Base-by-base conservation (phyloP, 2,797 vertebrate species). In the Nasua narica region DNA sequence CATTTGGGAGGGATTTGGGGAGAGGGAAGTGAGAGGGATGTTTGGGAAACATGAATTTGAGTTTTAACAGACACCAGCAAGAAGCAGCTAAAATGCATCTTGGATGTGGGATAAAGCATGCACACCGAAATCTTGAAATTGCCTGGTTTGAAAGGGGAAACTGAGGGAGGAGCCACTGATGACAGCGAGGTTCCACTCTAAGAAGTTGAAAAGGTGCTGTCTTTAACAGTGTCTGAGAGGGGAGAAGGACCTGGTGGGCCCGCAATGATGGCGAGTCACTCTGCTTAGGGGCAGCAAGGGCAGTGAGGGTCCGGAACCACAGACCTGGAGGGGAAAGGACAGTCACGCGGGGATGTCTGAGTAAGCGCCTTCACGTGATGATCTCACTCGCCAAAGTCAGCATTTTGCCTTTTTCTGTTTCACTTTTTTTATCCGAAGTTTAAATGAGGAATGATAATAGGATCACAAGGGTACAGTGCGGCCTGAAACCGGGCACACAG, bases 31-130 rank as follows among this genome's bases (percentile, higher is more conserved):
- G 37, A 96, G 72, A 69, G n/a, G 19, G 25, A 52, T 91, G 19
- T 93, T 93, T 87, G 48, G 69, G 54, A 93, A 93, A 83, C 16
- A 79, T 89, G 50, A 25, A 54, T 90, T 89, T 48, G 62, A 74
- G 92, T 96, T 87, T 95, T 87, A 67, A 50, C 69, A 94, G 23
- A 29, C 43, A 48, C 43, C 67, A 52, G 9, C 43, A 43, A 96
- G 65, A 78, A 88, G 40, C 58, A 93, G 43, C 85, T 92, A 82
- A 94, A 92, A 93, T 56, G 23, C 27, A 85, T 48, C 82, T 92
- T 69, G 3, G 35, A 43, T 11, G 0, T 50, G 48, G 23, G 69
- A 86, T 25, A 69, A 91, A 86, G 23, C 37, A 35, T 19, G 56
- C 32, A 52, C 3, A 69, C 37, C n/a, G 85, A 93, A 70, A 82